These are phyloP conservation scores for Grammomys surdaster DNA, from an alignment of 2,113 vertebrate species.

Conservation along the genomic window DNA sequence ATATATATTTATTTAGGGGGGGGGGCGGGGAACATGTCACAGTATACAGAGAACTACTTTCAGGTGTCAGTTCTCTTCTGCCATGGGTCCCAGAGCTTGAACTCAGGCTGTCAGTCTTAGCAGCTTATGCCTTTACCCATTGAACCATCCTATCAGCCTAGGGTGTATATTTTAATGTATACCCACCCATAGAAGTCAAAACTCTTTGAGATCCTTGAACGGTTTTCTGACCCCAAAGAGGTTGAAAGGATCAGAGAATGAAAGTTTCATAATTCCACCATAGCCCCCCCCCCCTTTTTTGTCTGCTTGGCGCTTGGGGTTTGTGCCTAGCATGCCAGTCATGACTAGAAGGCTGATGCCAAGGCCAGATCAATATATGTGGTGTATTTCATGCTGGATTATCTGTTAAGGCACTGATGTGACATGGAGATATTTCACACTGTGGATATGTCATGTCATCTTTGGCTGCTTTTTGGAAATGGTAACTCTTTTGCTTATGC, in stretches of 20 bases:
- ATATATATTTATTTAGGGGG: too few species aligned
- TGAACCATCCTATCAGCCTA: background rate
- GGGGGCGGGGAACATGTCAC: accelerated
- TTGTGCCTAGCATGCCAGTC: background rate
- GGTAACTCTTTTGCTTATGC: too few species aligned
- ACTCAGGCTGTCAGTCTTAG: background rate
- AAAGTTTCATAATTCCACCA: too few species aligned
- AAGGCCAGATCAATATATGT: background rate
- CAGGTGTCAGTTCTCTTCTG: background rate
- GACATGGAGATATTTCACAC: background rate
- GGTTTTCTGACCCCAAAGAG: too few species aligned
- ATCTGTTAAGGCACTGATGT: background rate
- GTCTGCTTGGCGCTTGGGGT: too few species aligned
- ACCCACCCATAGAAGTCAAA: background rate
- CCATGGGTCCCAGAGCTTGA: background rate
- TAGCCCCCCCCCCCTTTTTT: too few species aligned
- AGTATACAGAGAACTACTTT: background rate
- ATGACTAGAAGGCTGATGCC: background rate
- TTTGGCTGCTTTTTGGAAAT: too few species aligned
- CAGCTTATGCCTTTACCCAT: background rate
- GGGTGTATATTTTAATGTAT: background rate
- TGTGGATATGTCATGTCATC: too few species aligned
- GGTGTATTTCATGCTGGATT: background rate
- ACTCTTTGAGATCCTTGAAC: too few species aligned
- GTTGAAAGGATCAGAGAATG: too few species aligned